Conservation (phyloP, 1,140 invertebrate species). For the Drosophila seguyi region DNA sequence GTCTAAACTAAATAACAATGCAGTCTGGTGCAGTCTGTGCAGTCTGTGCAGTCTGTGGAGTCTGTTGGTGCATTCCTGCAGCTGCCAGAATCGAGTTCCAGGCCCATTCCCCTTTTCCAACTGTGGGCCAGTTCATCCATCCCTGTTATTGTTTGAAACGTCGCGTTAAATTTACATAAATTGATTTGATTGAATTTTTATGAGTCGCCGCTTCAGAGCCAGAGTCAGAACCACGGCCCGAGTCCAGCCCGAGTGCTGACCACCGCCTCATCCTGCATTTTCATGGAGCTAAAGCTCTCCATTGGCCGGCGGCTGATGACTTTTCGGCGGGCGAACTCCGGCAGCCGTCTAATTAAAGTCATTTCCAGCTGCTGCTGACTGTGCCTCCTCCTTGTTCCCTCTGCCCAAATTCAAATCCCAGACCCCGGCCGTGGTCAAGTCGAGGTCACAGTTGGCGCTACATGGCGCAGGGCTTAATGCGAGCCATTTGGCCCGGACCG, state of each 20-base stretch:
- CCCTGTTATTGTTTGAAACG: constrained; percentile 48
- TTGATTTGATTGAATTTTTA: constrained; percentile 85
- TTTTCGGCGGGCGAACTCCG: constrained; percentile 31
- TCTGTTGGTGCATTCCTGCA: constrained; percentile 8
- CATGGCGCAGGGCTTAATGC: constrained; percentile 72
- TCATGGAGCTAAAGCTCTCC: constrained; percentile 5
- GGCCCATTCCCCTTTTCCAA: background rate
- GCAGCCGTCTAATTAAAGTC: constrained; percentile 71
- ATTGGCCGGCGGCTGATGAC: constrained; percentile 46
- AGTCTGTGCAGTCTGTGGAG: background rate
- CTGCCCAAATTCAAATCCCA: constrained; percentile 1
- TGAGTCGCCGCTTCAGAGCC: constrained; percentile 40
- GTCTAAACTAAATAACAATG: constrained; percentile 80
- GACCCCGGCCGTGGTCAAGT: constrained; percentile 25
- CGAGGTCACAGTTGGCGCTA: constrained; percentile 80
- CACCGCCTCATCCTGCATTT: background rate
- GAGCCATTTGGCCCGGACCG: constrained; percentile 50
- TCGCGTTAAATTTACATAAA: constrained; percentile 83
- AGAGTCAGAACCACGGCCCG: constrained; percentile 1
- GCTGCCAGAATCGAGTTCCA: constrained; percentile 36
- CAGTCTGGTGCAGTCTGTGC: constrained; percentile 22
- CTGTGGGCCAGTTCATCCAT: constrained; percentile 6
- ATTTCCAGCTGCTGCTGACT: constrained; percentile 71
- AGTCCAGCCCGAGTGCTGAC: background rate
- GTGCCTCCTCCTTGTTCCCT: too few relatives aligned